phyloP scores from a whole-genome alignment of 2,113 vertebrate genomes.

The Lepidothrix coronata region DNA sequence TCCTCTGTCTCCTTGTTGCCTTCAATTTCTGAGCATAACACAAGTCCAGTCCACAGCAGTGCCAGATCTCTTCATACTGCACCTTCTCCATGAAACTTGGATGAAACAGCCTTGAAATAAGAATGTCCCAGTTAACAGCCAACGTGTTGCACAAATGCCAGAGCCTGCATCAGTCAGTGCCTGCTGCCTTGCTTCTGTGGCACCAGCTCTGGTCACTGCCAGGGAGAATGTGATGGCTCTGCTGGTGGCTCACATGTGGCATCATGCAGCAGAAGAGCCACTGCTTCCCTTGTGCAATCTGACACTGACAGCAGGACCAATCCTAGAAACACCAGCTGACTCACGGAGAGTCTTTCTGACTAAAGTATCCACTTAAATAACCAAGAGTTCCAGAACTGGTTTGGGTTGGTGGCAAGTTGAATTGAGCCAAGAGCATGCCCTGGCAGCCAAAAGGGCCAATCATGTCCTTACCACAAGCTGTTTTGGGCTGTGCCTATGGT shows the following conservation, averaged over 20 bases:
- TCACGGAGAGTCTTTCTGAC: not conserved
- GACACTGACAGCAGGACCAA: not conserved
- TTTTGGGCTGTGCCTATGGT: not conserved
- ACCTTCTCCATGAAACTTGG: not conserved
- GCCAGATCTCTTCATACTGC: not conserved
- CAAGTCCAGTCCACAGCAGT: not conserved
- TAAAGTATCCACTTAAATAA: not conserved
- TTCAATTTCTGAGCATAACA: not conserved
- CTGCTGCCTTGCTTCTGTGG: not conserved
- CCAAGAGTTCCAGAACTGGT: not conserved
- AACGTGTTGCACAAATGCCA: not conserved
- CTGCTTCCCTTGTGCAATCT: not conserved
- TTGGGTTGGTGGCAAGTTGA: not conserved
- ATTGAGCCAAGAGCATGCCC: not conserved
- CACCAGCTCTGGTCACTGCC: not conserved
- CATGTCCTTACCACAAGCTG: not conserved
- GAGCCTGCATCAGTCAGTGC: not conserved
- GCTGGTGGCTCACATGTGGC: not conserved
- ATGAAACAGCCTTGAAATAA: not conserved
- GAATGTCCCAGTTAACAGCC: not conserved
- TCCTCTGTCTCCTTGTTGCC: not conserved
- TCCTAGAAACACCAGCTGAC: not conserved
- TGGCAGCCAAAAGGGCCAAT: not conserved
- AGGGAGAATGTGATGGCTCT: not conserved
- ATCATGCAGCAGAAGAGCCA: not conserved